Conservation (phyloP, 1,140 invertebrate species). For the Goniozus legneri region DNA sequence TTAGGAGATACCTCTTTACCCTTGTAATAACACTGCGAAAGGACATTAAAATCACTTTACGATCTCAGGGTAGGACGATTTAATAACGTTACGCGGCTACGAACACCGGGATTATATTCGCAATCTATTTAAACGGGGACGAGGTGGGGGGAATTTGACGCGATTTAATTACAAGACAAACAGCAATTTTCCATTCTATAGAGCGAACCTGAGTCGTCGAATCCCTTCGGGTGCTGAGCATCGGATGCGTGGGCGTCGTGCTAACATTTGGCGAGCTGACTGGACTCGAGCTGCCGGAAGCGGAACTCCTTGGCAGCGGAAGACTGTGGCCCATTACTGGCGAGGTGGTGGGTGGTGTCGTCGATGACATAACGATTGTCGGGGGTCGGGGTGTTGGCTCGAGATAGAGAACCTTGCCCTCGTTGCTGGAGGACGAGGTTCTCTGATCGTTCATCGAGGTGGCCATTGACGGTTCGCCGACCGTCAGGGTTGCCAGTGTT, state of each 20-base stretch:
- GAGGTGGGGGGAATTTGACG: background rate
- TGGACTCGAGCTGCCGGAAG: conserved; percentile 47
- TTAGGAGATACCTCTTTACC: conserved; percentile 60
- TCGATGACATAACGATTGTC: conserved; percentile 76
- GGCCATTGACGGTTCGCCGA: background rate
- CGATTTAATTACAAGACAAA: background rate
- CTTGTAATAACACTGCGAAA: conserved; percentile 49
- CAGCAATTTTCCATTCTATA: too few species aligned
- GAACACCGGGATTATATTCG: too few species aligned
- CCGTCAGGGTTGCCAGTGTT: conserved; percentile 10
- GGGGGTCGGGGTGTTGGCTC: conserved; percentile 65
- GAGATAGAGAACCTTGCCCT: conserved; percentile 29
- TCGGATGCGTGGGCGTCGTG: conserved; percentile 60
- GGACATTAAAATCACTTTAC: too few species aligned
- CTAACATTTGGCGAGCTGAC: conserved; percentile 54
- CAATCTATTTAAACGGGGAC: too few species aligned
- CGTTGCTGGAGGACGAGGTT: conserved; percentile 9
- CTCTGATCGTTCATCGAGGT: conserved; percentile 36
- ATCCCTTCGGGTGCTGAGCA: conserved; percentile 67
- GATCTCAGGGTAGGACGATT: too few species aligned
- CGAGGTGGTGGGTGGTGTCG: conserved; percentile 75
- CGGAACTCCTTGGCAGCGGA: conserved; percentile 45
- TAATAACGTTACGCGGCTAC: too few species aligned
- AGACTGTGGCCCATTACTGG: conserved; percentile 56
- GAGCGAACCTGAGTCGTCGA: conserved; percentile 85